Conservation (phyloP, 1,140 invertebrate species). For the Lucilia sericata region DNA sequence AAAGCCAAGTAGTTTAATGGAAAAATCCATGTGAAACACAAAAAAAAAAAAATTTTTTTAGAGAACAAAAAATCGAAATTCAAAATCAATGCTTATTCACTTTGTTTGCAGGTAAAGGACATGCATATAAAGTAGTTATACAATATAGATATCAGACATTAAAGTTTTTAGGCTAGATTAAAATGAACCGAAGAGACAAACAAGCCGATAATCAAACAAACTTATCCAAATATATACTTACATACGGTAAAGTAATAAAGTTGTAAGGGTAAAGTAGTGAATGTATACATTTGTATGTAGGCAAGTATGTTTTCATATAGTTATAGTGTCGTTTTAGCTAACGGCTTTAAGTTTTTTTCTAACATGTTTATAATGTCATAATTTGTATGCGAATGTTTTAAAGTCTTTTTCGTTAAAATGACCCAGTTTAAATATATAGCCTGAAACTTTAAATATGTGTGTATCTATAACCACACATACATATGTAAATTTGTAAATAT, state of each 20-base stretch:
- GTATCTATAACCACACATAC: not conserved
- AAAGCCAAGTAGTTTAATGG: not conserved
- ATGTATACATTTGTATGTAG: not conserved
- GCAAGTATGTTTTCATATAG: no score
- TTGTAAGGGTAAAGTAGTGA: not conserved
- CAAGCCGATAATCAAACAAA: no score
- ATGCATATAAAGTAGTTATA: not conserved
- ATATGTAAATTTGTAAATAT: no score
- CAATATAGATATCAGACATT: not conserved
- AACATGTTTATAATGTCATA: not conserved
- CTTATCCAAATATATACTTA: no score
- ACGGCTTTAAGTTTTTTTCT: not conserved
- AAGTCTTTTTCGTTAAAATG: not conserved
- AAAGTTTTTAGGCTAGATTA: not conserved
- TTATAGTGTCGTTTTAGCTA: not conserved
- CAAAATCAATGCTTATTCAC: not conserved
- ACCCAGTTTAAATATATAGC: not conserved
- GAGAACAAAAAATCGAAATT: not conserved
- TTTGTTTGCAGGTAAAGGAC: not conserved
- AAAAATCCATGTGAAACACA: not conserved
- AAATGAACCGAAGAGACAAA: no score
- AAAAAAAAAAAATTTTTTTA: not conserved
- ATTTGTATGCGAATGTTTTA: not conserved
- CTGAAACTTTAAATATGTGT: not conserved
- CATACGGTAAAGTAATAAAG: not conserved